Evolutionary conservation across 1,140 invertebrate genomes (phyloP).

Genomic region (Rhizoglyphus robini): DNA sequence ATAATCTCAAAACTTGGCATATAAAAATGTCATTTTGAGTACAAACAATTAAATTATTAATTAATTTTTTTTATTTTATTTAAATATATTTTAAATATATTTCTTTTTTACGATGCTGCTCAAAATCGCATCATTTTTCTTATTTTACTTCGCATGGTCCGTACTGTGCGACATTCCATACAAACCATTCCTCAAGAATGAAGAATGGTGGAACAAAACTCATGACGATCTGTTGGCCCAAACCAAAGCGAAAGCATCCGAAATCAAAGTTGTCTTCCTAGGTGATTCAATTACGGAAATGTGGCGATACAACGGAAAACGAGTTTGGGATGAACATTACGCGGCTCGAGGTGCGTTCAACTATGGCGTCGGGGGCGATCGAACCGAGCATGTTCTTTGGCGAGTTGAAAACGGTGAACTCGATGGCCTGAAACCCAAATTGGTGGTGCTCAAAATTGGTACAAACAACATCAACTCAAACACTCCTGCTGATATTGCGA

Average conservation of each 20-base stretch:
- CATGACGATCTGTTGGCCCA: neutral
- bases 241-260: neutral
- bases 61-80: no score
- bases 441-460: slow-evolving; percentile 8
- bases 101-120: no score
- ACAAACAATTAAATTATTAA: no score
- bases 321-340: slow-evolving; percentile 7
- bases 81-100: no score
- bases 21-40: no score
- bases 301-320: slow-evolving; percentile 6
- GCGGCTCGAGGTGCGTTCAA: neutral
- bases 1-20: no score
- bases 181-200: no score
- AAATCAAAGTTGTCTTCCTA: neutral
- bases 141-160: no score
- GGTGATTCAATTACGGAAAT: slow-evolving; percentile 9
- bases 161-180: no score
- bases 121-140: no score
- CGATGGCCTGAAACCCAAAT: slow-evolving; percentile 1
- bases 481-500: neutral
- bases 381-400: slow-evolving; percentile 8
- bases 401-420: slow-evolving; percentile 1
- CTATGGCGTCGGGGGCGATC: slow-evolving; percentile 13
- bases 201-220: no score
- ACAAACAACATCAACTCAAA: slow-evolving; percentile 1